Evolutionary conservation across 2,113 vertebrate species (phyloP).

Genomic region (Hemibagrus wyckioides): DNA sequence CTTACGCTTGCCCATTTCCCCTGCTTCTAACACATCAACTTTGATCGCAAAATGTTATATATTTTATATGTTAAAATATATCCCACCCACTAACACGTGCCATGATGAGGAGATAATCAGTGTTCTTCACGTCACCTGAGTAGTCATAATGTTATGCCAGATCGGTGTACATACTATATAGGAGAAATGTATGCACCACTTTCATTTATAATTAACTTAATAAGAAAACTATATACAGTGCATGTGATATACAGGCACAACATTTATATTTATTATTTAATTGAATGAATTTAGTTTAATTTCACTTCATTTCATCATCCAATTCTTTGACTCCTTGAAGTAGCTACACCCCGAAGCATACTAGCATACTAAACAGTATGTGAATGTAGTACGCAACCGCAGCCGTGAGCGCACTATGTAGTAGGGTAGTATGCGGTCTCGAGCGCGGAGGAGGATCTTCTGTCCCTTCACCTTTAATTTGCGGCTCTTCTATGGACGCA

Average conservation of each 20-base stretch:
- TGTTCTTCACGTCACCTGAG: too few relatives aligned
- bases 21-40: too few relatives aligned
- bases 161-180: too few relatives aligned
- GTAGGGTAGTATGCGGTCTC: background rate
- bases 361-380: constrained; percentile 11
- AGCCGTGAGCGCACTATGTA: background rate
- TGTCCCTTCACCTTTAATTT: background rate
- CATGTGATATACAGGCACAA: background rate
- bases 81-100: too few relatives aligned
- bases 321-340: background rate
- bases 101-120: too few relatives aligned
- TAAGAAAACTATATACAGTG: too few relatives aligned
- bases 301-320: background rate
- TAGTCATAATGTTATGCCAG: too few relatives aligned
- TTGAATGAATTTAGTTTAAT: background rate
- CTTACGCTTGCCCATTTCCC: too few relatives aligned
- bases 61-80: too few relatives aligned
- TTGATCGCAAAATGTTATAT: too few relatives aligned
- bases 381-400: background rate
- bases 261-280: background rate
- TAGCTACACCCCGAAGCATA: background rate
- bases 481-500: constrained; percentile 34
- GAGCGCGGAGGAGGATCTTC: background rate
- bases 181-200: too few relatives aligned
- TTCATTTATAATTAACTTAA: too few relatives aligned